phyloP scores from a whole-genome alignment of 2,113 vertebrate species.

The Indicator indicator region DNA sequence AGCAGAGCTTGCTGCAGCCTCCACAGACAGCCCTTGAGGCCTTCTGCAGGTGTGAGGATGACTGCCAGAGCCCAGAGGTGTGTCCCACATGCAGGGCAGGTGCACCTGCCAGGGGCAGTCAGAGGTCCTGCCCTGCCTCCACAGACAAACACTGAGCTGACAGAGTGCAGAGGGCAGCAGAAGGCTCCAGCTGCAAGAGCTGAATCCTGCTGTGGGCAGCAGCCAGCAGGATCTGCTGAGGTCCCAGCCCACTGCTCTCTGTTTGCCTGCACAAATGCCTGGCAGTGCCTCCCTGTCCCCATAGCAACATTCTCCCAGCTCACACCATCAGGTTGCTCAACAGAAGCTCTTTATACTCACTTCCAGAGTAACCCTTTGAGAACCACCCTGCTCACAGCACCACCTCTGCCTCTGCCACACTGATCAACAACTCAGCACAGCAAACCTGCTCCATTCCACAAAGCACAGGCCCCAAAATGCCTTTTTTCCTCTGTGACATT shows the following conservation, averaged over 20 bases:
- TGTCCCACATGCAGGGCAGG: rapidly evolving
- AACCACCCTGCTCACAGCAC: not conserved
- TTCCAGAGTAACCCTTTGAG: slow-evolving; percentile 31
- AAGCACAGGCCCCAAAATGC: not conserved
- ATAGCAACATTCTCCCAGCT: slow-evolving; percentile 32
- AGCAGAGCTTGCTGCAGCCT: not conserved
- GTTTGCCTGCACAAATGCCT: not conserved
- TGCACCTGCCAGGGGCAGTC: not conserved
- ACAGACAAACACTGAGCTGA: not conserved
- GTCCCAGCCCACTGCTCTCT: not conserved
- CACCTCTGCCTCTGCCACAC: not conserved
- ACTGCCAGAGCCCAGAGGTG: rapidly evolving
- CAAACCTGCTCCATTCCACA: not conserved
- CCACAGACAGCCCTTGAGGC: not conserved
- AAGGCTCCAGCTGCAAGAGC: not conserved
- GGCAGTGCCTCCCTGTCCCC: not conserved
- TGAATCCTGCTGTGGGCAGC: not conserved
- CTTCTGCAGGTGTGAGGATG: rapidly evolving
- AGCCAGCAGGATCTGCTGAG: not conserved
- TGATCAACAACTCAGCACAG: not conserved
- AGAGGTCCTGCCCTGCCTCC: not conserved
- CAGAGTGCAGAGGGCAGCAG: not conserved
- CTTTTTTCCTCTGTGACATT: not conserved
- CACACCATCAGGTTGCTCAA: not conserved
- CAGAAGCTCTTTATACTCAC: slow-evolving; percentile 50